phyloP scores from a whole-genome alignment of 1,140 invertebrate genomes.

The Chironomus striatipennis region DNA sequence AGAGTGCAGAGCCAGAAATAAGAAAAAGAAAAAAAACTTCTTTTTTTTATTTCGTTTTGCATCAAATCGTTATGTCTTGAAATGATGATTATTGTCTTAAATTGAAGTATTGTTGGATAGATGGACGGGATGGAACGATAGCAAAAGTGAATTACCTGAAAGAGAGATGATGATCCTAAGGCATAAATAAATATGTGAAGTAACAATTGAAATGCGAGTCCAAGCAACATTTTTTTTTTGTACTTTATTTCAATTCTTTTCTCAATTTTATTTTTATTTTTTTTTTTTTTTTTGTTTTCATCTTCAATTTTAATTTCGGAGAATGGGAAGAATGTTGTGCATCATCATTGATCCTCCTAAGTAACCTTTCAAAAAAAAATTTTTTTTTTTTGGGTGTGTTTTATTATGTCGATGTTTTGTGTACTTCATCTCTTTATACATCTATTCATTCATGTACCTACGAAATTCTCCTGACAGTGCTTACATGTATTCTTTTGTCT shows the following conservation, averaged over 20 bases:
- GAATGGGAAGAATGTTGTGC: not conserved
- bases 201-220: slow-evolving; percentile 13
- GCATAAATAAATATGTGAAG: slow-evolving; percentile 1
- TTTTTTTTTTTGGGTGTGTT: slow-evolving; percentile 3
- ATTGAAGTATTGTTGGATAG: not conserved
- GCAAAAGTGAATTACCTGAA: slow-evolving; percentile 7
- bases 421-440: not conserved
- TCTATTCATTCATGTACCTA: not conserved
- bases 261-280: not conserved
- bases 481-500: no score
- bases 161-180: not conserved
- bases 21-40: not conserved
- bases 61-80: not conserved
- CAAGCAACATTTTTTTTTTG: not conserved
- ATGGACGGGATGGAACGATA: not conserved
- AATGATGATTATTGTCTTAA: slow-evolving; percentile 14
- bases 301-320: not conserved
- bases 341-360: slow-evolving; percentile 10
- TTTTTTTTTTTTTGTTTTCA: not conserved
- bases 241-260: not conserved
- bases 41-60: not conserved
- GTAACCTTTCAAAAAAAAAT: slow-evolving; percentile 17
- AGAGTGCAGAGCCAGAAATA: not conserved
- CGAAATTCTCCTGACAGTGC: no score
- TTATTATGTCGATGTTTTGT: not conserved